These are phyloP conservation scores for Tetranychus urticae DNA, from an alignment of 1,140 invertebrate species.

Conservation along the genomic window DNA sequence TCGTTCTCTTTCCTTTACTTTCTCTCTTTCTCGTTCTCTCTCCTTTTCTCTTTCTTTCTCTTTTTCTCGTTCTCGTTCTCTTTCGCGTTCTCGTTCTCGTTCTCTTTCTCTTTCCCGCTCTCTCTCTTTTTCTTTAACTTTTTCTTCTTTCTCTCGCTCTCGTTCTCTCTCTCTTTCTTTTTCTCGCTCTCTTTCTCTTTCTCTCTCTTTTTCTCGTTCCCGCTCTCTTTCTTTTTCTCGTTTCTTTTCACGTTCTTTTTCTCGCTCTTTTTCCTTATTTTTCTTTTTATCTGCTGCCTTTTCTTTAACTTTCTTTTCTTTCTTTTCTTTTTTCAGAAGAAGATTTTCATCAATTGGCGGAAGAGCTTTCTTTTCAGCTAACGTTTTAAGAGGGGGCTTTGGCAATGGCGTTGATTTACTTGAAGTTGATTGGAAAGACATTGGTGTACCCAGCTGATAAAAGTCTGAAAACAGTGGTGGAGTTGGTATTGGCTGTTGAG, in stretches of 20 bases:
- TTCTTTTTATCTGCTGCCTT: background rate
- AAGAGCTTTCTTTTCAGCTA: background rate
- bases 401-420: background rate
- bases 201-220: no score
- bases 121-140: no score
- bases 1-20: no score
- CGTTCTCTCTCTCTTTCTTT: no score
- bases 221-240: no score
- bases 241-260: background rate
- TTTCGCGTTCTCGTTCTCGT: no score
- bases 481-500: constrained; percentile 30
- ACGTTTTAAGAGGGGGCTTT: background rate
- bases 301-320: background rate
- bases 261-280: background rate
- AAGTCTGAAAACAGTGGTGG: background rate
- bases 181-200: no score
- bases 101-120: no score
- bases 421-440: background rate
- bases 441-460: background rate
- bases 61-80: no score
- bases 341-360: background rate
- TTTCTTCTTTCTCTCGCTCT: no score
- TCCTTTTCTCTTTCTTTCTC: no score
- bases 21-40: no score
- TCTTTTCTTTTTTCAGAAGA: background rate